These are phyloP conservation scores for Babyrousa celebensis DNA, from an alignment of 2,797 vertebrate genomes.

Conservation along the genomic window DNA sequence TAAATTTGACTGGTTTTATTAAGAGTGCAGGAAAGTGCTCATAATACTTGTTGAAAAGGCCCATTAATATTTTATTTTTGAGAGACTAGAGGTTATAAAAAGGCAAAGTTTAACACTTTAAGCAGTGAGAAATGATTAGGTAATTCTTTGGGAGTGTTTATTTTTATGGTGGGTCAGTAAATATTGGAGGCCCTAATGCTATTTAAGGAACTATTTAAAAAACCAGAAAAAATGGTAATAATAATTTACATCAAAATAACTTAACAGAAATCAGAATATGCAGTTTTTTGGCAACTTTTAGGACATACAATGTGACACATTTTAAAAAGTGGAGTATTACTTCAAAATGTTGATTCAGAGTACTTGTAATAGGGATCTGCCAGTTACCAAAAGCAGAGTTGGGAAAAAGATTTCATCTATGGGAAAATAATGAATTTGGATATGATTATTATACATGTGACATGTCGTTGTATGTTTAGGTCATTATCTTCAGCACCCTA, in stretches of 20 bases:
- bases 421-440: slow-evolving; percentile 6
- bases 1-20: background rate
- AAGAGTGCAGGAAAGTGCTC: background rate
- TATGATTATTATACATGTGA: background rate
- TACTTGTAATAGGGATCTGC: background rate
- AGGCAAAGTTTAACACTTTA: background rate
- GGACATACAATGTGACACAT: background rate
- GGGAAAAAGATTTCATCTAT: background rate
- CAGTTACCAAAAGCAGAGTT: background rate
- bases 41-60: background rate
- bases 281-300: background rate
- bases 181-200: background rate
- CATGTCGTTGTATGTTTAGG: background rate
- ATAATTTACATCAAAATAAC: background rate
- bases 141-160: background rate
- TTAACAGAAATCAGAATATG: background rate
- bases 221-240: background rate
- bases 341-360: background rate
- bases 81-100: background rate
- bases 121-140: background rate
- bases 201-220: slow-evolving; percentile 20
- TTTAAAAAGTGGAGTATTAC: background rate
- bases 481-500: background rate
- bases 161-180: background rate
- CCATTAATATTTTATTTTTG: background rate